Evolutionary conservation across 2,113 vertebrate genomes (phyloP).

Genomic region (Lepidothrix coronata): DNA sequence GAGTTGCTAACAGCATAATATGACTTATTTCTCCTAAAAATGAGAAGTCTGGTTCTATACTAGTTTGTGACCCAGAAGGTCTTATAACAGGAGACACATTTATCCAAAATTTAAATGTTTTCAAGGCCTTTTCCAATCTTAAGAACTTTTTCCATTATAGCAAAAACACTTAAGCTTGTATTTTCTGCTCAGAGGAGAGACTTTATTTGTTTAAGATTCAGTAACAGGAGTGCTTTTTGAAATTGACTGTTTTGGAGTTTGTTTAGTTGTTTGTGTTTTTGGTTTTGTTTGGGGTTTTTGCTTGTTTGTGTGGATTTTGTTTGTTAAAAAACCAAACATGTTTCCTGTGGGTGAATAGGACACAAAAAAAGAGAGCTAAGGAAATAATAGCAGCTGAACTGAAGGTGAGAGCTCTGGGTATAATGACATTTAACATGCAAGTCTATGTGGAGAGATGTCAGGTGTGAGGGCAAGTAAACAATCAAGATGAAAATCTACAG

Average conservation of each 20-base stretch:
- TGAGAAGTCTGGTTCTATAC: neutral
- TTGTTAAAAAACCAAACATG: rapidly evolving
- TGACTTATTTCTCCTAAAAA: neutral
- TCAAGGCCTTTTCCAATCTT: neutral
- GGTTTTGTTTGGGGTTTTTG: neutral
- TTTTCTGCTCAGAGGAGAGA: neutral
- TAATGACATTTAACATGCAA: neutral
- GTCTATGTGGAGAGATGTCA: neutral
- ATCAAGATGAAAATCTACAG: neutral
- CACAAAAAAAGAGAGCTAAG: neutral
- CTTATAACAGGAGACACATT: neutral
- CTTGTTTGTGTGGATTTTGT: neutral
- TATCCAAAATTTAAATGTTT: neutral
- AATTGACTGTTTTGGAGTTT: neutral
- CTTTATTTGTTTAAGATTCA: neutral
- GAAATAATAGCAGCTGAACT: neutral
- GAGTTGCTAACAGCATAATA: neutral
- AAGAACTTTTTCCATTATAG: neutral
- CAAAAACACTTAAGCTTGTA: neutral
- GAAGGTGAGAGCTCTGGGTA: neutral
- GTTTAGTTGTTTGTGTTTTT: neutral
- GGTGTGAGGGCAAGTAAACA: neutral
- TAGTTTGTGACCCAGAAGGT: neutral
- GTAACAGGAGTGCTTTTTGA: neutral
- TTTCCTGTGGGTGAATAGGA: neutral